Base-by-base conservation (phyloP, 2,113 vertebrate species). In the Catagonus wagneri region DNA sequence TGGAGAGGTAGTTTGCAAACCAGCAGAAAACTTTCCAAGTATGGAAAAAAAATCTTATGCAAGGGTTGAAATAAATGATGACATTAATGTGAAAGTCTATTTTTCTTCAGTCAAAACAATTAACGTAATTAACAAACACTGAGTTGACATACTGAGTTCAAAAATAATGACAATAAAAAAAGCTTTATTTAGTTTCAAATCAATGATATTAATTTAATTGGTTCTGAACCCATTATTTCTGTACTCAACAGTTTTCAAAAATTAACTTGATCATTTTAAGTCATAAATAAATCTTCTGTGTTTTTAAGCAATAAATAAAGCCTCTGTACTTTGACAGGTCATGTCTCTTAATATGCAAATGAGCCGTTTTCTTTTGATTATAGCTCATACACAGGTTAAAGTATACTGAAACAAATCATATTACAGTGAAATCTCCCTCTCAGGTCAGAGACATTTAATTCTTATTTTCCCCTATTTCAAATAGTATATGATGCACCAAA, bases 81-180 rank as follows among this genome's bases (percentile, higher is more conserved):
- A 95, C 83, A 93, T 97, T 97, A 97, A 97, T 97, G 89, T 80
- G 94, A 97, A 97, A 93, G 84, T 89, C 91, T 95, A 96, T 96
- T 96, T 97, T 96, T 96, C 92, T 83, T 79, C 44, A 95, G 79
- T 68, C 83, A 91, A 97, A 95, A 94, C 72, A 97, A 97, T 96
- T 98, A 96, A 93, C 72, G 94, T 96, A 97, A 97, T 97, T 97
- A 98, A 91, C 58, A 89, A 97, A 96, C 94, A 92, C 44, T 93
- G 94, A 94, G 69, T 94, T 83, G 91, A 94, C 78, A 83, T 71
- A 74, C 44, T 94, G 50, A 83, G 54, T 83, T 95, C 44, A 76
- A 96, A 97, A 97, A 56, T 96, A 97, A 97, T 95, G 96, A 94
- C 61, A 96, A 75, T 95, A 85, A 93, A 93, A 66, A 96, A 89